Base-by-base conservation (phyloP, 1,140 invertebrate species). In the Caenorhabditis inopinata region DNA sequence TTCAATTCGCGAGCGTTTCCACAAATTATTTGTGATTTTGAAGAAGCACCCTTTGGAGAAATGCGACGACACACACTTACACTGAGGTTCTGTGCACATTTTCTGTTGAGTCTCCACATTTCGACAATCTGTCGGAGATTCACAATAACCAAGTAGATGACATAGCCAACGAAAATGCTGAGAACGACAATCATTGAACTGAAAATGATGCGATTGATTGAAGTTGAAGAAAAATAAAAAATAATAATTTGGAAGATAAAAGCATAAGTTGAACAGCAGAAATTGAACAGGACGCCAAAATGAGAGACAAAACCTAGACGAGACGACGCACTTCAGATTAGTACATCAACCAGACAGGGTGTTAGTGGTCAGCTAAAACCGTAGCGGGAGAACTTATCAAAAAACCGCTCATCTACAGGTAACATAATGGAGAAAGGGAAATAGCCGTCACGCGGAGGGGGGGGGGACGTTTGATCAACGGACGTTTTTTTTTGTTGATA, bases 61-160 rank as follows among this genome's bases (percentile, higher is more conserved):
- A n/a, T n/a, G n/a, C n/a, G 35, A 16, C 16, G 12, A 12, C 49
- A 1, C 7, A 25, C 21, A 47, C 46, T 75, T 2, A 75, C 46
- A 47, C 74, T 75, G 32, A 51, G 48, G 32, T 49, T 75, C 46
- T 75, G 46, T 75, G 46, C 58, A 68, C 58, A 68, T 68, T 68
- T 68, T 38, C 58, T 4, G 18, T 68, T 68, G 21, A 68, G 18
- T 29, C 25, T 68, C 58, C 58, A 68, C 38, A 68, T 21, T 38
- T 68, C 58, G 16, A 68, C 18, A 38, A 68, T 68, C n/a, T 68
- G 58, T 68, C 23, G 29, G 23, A 68, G 38, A 42, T 68, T 68
- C 3, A 68, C 58, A 42, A 68, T 18, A 12, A 68, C 9, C 2
- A 68, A 18, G n/a, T 68, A 68, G 32, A 68, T 42, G 32, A 27